Evolutionary conservation across 2,888 invertebrate genomes (phyloP).

Genomic region (Dryomyza anilis): DNA sequence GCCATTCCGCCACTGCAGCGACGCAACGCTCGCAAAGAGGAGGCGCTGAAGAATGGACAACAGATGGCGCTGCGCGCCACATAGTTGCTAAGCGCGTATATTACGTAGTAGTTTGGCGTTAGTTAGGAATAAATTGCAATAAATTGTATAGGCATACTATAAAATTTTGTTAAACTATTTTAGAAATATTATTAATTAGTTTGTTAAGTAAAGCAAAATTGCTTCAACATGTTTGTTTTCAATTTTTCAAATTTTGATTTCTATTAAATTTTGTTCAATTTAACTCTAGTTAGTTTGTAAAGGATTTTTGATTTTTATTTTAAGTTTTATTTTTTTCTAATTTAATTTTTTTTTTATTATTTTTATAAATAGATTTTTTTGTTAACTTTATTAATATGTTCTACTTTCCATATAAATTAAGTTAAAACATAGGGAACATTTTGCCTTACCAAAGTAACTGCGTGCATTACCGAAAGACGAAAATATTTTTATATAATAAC

Average conservation of each 20-base stretch:
- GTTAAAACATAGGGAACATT: not conserved
- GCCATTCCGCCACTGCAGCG: conserved; percentile 76
- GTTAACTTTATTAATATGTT: too few species aligned
- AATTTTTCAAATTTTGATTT: too few species aligned
- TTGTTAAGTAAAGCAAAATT: too few species aligned
- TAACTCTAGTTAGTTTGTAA: too few species aligned
- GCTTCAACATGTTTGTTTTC: too few species aligned
- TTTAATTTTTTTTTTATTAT: too few species aligned
- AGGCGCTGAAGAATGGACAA: conserved; percentile 41
- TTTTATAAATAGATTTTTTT: too few species aligned
- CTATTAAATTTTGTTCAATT: too few species aligned
- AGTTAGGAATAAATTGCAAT: not conserved
- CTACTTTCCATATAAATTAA: not conserved
- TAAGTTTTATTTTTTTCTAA: not conserved
- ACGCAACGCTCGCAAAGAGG: conserved; percentile 45
- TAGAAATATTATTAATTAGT: too few species aligned
- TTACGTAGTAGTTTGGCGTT: not conserved
- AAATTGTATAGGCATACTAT: too few species aligned
- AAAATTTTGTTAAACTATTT: too few species aligned
- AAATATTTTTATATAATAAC: not conserved
- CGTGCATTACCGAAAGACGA: not conserved
- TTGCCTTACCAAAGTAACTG: conserved; percentile 7
- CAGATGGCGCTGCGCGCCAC: conserved; percentile 50
- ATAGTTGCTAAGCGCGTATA: too few species aligned
- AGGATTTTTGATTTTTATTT: not conserved